Conservation (phyloP, 2,113 vertebrate species). For the Aythya baeri region DNA sequence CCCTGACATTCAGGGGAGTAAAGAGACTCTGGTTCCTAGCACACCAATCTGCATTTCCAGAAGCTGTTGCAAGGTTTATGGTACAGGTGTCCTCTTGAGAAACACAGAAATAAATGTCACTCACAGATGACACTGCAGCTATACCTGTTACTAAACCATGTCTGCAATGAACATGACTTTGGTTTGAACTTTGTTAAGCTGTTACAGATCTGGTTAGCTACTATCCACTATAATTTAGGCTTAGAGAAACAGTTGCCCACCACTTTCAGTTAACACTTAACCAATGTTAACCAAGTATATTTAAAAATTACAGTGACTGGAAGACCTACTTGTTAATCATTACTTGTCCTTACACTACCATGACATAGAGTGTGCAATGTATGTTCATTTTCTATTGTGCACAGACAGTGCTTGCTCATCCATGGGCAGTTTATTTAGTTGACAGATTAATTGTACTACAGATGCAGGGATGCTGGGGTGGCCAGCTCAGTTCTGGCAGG, state of each 20-base stretch:
- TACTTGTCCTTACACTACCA: background rate
- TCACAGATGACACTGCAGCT: background rate
- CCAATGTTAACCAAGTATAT: background rate
- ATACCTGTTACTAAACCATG: background rate
- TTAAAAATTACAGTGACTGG: background rate
- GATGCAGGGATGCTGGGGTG: background rate
- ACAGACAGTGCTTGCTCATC: background rate
- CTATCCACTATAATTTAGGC: background rate
- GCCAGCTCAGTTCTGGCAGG: background rate
- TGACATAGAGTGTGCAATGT: background rate
- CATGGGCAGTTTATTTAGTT: background rate
- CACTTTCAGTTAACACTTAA: background rate
- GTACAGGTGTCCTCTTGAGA: background rate
- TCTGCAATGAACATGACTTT: background rate
- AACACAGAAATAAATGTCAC: background rate
- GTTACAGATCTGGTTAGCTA: background rate
- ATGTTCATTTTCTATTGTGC: background rate
- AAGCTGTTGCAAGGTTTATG: background rate
- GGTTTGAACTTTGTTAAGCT: background rate
- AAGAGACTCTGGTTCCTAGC: background rate
- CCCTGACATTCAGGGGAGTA: background rate
- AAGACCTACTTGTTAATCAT: background rate
- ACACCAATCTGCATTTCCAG: background rate
- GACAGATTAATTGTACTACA: conserved; percentile 2
- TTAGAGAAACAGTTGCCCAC: background rate